Percentiles rank a stretch among this genome's conserved stretches.
Conservation (phyloP, 2,888 invertebrate species). For the Patella ulyssiponensis region DNA sequence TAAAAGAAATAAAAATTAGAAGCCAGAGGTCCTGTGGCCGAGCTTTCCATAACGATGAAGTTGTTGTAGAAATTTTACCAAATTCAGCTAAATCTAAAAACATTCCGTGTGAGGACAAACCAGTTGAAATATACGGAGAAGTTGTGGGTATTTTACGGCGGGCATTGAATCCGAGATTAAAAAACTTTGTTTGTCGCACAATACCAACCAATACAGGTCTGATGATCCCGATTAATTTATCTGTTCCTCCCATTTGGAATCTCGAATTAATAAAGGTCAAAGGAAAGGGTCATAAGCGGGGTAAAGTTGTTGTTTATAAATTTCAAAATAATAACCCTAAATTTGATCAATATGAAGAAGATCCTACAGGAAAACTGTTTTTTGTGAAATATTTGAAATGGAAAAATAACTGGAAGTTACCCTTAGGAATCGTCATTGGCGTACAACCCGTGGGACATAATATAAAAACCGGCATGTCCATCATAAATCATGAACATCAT, state of each 20-base stretch:
- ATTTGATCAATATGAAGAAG: constrained; percentile 59
- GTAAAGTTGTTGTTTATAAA: not conserved
- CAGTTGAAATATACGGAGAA: constrained; percentile 39
- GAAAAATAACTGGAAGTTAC: constrained; percentile 53
- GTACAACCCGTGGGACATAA: constrained; percentile 50
- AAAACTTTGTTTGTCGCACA: constrained; percentile 61
- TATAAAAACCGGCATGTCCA: constrained; percentile 46
- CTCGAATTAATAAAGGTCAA: constrained; percentile 31
- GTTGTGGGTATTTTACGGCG: constrained; percentile 62
- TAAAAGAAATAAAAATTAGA: constrained; percentile 41
- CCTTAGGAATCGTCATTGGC: constrained; percentile 64
- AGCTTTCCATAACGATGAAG: constrained; percentile 62
- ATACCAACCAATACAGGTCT: constrained; percentile 55
- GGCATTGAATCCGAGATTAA: constrained; percentile 48
- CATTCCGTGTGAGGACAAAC: constrained; percentile 14
- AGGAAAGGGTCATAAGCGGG: not conserved
- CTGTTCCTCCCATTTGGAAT: constrained; percentile 58
- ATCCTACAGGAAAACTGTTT: constrained; percentile 56
- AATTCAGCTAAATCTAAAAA: constrained; percentile 26
- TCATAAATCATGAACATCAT: constrained; percentile 59
- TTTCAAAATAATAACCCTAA: constrained; percentile 22
- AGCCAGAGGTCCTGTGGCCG: constrained; percentile 51
- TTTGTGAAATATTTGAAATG: constrained; percentile 64
- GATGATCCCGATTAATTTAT: constrained; percentile 60
- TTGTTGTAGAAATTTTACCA: constrained; percentile 58